Conservation (phyloP, 2,113 vertebrate genomes). For the Brachyhypopomus gauderio region DNA sequence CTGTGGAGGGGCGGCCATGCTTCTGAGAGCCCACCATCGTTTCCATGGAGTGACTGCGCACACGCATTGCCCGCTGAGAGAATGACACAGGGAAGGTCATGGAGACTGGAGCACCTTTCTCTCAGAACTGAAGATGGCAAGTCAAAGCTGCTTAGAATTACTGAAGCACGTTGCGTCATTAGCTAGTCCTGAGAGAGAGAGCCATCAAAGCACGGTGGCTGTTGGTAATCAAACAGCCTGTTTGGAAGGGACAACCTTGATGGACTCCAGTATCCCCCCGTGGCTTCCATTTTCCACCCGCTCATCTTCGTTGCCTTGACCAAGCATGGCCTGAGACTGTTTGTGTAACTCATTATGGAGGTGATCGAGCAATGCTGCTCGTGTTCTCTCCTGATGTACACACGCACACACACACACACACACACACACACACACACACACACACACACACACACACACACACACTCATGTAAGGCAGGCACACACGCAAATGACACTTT, state of each 20-base stretch:
- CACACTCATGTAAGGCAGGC: constrained; percentile 6
- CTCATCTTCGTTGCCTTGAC: constrained; percentile 83
- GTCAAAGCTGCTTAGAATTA: neutral
- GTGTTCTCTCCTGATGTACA: constrained; percentile 82
- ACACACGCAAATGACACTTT: neutral
- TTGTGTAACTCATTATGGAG: constrained; percentile 87
- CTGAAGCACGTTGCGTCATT: neutral
- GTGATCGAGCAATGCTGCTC: constrained; percentile 86
- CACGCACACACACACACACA: constrained; percentile 7
- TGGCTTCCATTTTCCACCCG: constrained; percentile 90
- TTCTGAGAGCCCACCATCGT: constrained; percentile 87
- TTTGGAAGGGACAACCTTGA: constrained; percentile 83
- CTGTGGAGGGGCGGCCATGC: constrained; percentile 57
- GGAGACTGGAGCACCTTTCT: constrained; percentile 7
- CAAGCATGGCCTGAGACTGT: constrained; percentile 90
- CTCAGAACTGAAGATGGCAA: constrained; percentile 4
- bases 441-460: constrained; percentile 4
- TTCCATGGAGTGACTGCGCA: constrained; percentile 96
- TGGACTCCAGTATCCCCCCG: constrained; percentile 91
- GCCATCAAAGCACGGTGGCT: neutral
- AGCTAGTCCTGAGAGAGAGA: neutral
- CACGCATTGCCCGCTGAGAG: constrained; percentile 87
- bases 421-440: neutral
- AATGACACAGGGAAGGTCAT: neutral
- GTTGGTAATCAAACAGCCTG: neutral